phyloP scores from a whole-genome alignment of 2,888 invertebrate species.

The Synergus umbraculus region DNA sequence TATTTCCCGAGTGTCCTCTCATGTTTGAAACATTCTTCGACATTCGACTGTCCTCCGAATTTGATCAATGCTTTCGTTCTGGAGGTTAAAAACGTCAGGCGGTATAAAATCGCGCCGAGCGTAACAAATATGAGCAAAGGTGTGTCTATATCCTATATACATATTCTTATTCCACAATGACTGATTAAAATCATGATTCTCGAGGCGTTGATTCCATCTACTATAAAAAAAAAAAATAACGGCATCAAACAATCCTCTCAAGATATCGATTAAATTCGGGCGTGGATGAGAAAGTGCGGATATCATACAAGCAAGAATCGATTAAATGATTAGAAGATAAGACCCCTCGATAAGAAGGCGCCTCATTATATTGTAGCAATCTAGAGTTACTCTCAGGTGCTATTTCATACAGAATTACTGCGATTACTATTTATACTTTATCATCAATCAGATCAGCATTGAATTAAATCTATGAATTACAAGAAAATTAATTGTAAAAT shows the following conservation, averaged over 20 bases:
- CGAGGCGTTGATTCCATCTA: conserved; percentile 16
- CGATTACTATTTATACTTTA: no score
- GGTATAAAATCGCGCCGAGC: neutral
- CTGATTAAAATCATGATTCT: neutral
- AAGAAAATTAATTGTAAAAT: no score
- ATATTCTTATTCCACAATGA: neutral
- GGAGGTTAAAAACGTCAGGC: conserved; percentile 62
- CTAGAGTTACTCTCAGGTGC: neutral
- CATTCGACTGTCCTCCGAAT: conserved; percentile 47
- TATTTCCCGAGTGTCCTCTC: conserved; percentile 18
- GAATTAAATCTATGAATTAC: no score
- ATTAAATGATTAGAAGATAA: neutral
- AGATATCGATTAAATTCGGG: conserved; percentile 7
- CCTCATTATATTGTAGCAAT: neutral
- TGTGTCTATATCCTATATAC: neutral
- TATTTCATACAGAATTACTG: neutral
- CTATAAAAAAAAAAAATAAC: neutral
- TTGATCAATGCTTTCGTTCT: conserved; percentile 61
- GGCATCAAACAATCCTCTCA: conserved; percentile 6
- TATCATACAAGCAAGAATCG: conserved; percentile 5
- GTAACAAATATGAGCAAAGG: conserved; percentile 9
- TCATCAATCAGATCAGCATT: no score
- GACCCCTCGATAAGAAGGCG: neutral
- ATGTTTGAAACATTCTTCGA: conserved; percentile 13
- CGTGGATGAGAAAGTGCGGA: neutral